Conservation (phyloP, 2,888 invertebrate species). For the Toxonevra muliebris region DNA sequence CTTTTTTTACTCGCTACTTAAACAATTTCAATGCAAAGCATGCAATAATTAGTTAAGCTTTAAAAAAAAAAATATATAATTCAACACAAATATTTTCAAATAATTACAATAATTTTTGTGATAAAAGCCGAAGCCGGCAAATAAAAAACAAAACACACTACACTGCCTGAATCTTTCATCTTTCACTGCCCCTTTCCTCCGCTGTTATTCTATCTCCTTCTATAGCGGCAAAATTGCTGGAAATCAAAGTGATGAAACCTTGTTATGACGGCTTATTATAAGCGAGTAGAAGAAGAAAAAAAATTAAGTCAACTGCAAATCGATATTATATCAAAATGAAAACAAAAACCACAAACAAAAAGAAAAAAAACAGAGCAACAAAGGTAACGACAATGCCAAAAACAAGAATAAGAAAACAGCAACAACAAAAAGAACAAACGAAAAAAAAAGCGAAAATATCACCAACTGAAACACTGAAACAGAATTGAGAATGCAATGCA, state of each 20-base stretch:
- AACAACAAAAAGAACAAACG: background rate
- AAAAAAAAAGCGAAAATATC: background rate
- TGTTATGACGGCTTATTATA: conserved; percentile 31
- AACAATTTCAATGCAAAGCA: no score
- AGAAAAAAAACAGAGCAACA: background rate
- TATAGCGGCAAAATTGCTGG: background rate
- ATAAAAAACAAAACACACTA: no score
- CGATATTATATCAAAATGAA: conserved; percentile 5
- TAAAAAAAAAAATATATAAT: no score
- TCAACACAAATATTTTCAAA: no score
- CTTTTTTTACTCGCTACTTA: no score
- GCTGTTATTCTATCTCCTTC: background rate
- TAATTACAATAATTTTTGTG: no score
- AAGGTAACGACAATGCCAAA: no score
- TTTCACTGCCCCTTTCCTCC: no score
- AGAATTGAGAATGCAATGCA: no score
- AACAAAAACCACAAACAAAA: background rate
- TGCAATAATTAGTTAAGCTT: no score
- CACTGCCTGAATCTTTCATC: no score
- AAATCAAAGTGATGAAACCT: conserved; percentile 6
- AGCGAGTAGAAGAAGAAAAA: background rate
- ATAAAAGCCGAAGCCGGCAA: no score
- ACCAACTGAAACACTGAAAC: background rate
- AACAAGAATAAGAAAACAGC: background rate
- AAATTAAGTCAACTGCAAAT: conserved; percentile 26